These are phyloP conservation scores for Lineus longissimus DNA, from an alignment of 1,140 invertebrate genomes.

Conservation along the genomic window DNA sequence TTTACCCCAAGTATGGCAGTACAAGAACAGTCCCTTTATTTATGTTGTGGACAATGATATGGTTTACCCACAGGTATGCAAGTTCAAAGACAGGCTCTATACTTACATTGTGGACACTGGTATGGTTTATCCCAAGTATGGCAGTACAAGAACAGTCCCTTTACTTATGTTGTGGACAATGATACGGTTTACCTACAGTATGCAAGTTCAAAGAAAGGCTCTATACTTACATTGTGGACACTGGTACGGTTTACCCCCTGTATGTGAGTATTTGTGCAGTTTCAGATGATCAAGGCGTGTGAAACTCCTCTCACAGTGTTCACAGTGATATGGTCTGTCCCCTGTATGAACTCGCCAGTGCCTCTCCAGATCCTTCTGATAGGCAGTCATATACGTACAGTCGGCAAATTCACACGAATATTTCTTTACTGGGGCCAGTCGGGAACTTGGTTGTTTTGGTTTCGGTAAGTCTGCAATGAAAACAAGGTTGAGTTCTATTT, in stretches of 20 bases:
- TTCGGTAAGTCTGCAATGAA: too few relatives aligned
- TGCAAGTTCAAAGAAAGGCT: neutral
- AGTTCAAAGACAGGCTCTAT: neutral
- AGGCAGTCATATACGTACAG: constrained; percentile 63
- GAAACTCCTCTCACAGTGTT: constrained; percentile 28
- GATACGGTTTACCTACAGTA: too few relatives aligned
- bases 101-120: neutral
- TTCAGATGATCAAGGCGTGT: constrained; percentile 36
- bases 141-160: too few relatives aligned
- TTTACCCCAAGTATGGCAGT: too few relatives aligned
- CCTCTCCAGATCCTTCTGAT: constrained; percentile 35
- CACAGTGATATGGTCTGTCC: constrained; percentile 51
- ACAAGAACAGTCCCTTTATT: too few relatives aligned
- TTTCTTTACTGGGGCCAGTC: constrained; percentile 25
- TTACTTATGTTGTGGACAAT: too few relatives aligned
- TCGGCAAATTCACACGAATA: constrained; percentile 79
- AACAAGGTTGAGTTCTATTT: too few relatives aligned
- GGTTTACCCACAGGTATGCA: too few relatives aligned
- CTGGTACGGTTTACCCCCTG: constrained; percentile 83
- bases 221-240: constrained; percentile 71
- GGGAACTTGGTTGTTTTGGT: too few relatives aligned
- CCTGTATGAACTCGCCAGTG: constrained; percentile 56
- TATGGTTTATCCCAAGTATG: neutral
- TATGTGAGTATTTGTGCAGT: constrained; percentile 59
- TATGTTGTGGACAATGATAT: too few relatives aligned